phyloP scores from a whole-genome alignment of 2,888 invertebrate genomes.

The Amphipoea lucens region DNA sequence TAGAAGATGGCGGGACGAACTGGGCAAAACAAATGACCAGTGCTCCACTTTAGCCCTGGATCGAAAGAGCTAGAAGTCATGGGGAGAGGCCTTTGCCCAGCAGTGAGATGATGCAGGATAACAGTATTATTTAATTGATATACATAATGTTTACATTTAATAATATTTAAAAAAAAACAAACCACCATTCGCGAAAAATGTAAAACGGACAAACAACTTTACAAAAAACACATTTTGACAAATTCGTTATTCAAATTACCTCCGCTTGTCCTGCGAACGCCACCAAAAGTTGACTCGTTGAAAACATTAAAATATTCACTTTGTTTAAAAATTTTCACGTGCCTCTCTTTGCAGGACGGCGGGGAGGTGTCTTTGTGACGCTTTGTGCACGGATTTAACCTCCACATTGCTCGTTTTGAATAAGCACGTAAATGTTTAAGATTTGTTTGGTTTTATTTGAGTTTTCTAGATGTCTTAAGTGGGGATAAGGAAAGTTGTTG shows the following conservation, averaged over 20 bases:
- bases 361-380: constrained; percentile 39
- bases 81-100: too few species aligned
- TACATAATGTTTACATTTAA: too few species aligned
- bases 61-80: too few species aligned
- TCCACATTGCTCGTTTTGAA: constrained; percentile 30
- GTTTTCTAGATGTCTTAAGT: constrained; percentile 1
- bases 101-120: too few species aligned
- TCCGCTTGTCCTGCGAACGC: constrained; percentile 20
- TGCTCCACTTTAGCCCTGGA: too few species aligned
- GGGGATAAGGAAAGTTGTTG: not conserved
- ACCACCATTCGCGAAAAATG: constrained; percentile 6
- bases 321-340: constrained; percentile 49
- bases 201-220: constrained; percentile 33
- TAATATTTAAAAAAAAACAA: not conserved
- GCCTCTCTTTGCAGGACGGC: constrained; percentile 27
- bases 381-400: constrained; percentile 49
- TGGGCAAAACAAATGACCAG: too few species aligned
- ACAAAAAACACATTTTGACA: constrained; percentile 40
- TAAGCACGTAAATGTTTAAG: constrained; percentile 18
- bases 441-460: constrained; percentile 30
- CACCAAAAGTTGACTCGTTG: constrained; percentile 46
- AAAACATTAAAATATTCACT: constrained; percentile 55
- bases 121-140: too few species aligned
- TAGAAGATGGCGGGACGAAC: too few species aligned
- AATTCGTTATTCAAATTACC: constrained; percentile 56